Evolutionary conservation across 2,888 invertebrate species (phyloP).

Genomic region (Isotomurus palustris): DNA sequence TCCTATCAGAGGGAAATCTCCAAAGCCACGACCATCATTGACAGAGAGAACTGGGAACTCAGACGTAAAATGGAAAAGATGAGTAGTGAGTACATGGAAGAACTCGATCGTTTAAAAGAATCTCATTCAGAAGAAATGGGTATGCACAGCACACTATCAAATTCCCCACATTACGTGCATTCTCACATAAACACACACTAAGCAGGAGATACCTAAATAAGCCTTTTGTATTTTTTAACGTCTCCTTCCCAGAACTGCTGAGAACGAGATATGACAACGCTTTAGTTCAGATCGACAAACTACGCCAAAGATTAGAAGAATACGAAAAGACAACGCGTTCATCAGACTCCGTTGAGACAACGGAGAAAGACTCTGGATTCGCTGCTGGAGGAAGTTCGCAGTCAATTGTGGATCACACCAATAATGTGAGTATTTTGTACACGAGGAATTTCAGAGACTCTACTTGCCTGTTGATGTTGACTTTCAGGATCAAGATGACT

Average conservation of each 20-base stretch:
- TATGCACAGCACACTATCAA: conserved; percentile 47
- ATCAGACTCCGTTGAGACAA: conserved; percentile 3
- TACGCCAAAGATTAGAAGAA: conserved; percentile 21
- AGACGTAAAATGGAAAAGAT: conserved; percentile 67
- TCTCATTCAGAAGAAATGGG: conserved; percentile 65
- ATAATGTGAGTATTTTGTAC: conserved; percentile 5
- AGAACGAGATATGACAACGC: conserved; percentile 29
- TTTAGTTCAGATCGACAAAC: conserved; percentile 23
- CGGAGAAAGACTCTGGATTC: conserved; percentile 6
- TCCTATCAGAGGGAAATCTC: conserved; percentile 56
- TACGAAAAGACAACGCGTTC: conserved; percentile 17
- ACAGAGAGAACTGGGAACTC: conserved; percentile 65
- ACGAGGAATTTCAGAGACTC: no score
- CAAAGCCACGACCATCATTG: conserved; percentile 61
- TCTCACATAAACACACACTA: neutral
- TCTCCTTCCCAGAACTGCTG: conserved; percentile 26
- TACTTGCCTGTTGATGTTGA: neutral
- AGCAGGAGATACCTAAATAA: neutral
- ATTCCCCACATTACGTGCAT: neutral
- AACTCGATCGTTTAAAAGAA: conserved; percentile 63
- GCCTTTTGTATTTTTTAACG: no score
- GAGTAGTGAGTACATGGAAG: conserved; percentile 68
- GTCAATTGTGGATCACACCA: conserved; percentile 8
- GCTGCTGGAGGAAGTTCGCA: neutral
- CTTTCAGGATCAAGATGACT: neutral